Base-by-base conservation (phyloP, 2,113 vertebrate genomes). In the Protobothrops flavoviridis region DNA sequence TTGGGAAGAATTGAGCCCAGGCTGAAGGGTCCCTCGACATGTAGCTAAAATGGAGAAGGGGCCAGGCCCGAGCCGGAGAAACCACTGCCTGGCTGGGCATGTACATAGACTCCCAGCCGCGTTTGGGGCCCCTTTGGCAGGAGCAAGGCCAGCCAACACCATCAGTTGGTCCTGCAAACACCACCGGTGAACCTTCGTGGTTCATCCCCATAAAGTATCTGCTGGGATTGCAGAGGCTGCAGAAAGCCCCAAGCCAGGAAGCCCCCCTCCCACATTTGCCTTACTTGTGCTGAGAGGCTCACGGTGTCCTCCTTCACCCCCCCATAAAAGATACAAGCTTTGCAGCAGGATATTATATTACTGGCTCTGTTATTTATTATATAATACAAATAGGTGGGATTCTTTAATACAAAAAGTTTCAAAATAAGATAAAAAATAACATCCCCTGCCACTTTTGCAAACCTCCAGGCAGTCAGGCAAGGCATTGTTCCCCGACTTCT, bases 401-500 rank as follows among this genome's bases (percentile, higher is more conserved):
- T 81, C 89, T 93, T 93, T 86, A 10, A 93, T 93, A 93, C 89
- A 93, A 93, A 93, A 93, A 56, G 86, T 64, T 90, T 93, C 56
- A 89, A 90, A 93, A 87, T 86, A 93, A 93, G 92, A 90, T 93
- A 93, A 81, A 93, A 93, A 93, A 93, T 86, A 90, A 53, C 45
- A 59, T 13, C 92, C 48, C 6, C 87, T 13, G 8, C n/a, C 0
- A 57, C 33, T 85, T 59, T 45, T 15, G 69, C 17, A 39, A 20
- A 5, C 10, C 45, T 64, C 88, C 69, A 90, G 92, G 91, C 61
- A 52, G 85, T 24, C 24, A 4, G 50, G 39, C 55, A 61, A 89
- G 91, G 13, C 7, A 29, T 15, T 15, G 55, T 2, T 33, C n/a
- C 69, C 17, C 15, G 0, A 21, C 15, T 9, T 81, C 33, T 7